phyloP scores from a whole-genome alignment of 1,140 invertebrate species.

The Drosophila burlai region DNA sequence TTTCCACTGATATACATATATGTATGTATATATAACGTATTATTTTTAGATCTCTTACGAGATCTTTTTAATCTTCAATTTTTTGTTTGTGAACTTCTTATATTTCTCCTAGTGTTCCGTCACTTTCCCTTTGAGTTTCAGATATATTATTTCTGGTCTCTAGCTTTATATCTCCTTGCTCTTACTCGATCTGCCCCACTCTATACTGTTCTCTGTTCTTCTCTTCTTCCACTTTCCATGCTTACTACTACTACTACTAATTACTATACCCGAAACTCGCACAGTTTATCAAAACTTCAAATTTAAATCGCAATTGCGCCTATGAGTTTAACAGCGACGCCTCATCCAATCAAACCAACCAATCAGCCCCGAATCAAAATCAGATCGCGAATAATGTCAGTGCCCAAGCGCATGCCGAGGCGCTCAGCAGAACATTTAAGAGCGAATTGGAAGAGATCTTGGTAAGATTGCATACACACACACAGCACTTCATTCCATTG shows the following conservation, averaged over 20 bases:
- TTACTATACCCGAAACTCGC: conserved; percentile 47
- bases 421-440: conserved; percentile 80
- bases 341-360: conserved; percentile 66
- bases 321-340: conserved; percentile 79
- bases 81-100: not conserved
- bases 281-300: conserved; percentile 82
- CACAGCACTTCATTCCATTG: conserved; percentile 26
- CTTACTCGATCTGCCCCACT: conserved; percentile 39
- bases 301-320: conserved; percentile 81
- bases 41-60: not conserved
- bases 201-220: conserved; percentile 56
- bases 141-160: conserved; percentile 2
- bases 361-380: conserved; percentile 73
- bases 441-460: conserved; percentile 82
- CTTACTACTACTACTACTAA: conserved; percentile 45
- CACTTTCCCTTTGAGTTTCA: not conserved
- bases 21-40: not conserved
- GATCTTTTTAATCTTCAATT: not conserved
- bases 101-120: not conserved
- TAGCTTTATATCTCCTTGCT: conserved; percentile 4
- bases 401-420: conserved; percentile 71
- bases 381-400: conserved; percentile 69
- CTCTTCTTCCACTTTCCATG: conserved; percentile 49
- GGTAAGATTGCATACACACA: conserved; percentile 55
- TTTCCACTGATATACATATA: not conserved